These are phyloP conservation scores for Acrobasis suavella DNA, from an alignment of 2,888 invertebrate genomes.

Conservation along the genomic window DNA sequence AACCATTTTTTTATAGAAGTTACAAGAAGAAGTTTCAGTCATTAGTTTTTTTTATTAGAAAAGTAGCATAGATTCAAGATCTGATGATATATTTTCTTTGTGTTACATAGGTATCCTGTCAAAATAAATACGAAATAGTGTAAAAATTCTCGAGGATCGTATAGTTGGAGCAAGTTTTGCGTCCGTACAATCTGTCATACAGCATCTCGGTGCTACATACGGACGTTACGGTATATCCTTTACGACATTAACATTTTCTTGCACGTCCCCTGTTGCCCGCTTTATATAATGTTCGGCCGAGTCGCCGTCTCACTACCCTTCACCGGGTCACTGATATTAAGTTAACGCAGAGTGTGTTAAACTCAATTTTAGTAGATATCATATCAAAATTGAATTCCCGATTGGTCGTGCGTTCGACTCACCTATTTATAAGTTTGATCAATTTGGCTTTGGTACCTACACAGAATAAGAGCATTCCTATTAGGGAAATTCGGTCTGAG, in stretches of 20 bases:
- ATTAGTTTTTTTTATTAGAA: too few relatives aligned
- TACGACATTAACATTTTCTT: constrained; percentile 2
- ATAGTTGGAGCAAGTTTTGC: neutral
- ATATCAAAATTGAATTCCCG: constrained; percentile 10
- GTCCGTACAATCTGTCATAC: neutral
- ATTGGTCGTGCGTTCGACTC: neutral
- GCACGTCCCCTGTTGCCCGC: neutral
- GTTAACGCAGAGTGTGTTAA: too few relatives aligned
- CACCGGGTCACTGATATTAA: too few relatives aligned
- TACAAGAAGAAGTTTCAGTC: too few relatives aligned
- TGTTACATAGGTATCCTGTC: too few relatives aligned
- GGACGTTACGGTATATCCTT: neutral
- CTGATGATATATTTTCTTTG: too few relatives aligned
- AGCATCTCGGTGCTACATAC: neutral
- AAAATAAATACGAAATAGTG: too few relatives aligned
- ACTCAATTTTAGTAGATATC: too few relatives aligned
- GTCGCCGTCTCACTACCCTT: neutral
- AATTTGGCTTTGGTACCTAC: neutral
- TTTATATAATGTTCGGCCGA: neutral
- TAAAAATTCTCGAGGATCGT: neutral
- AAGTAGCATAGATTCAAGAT: too few relatives aligned
- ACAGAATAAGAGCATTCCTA: neutral
- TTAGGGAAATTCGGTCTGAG: neutral
- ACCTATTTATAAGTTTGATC: too few relatives aligned
- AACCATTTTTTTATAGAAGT: too few relatives aligned